Evolutionary conservation across 2,888 invertebrate genomes (phyloP).

Genomic region (Theretra japonica): DNA sequence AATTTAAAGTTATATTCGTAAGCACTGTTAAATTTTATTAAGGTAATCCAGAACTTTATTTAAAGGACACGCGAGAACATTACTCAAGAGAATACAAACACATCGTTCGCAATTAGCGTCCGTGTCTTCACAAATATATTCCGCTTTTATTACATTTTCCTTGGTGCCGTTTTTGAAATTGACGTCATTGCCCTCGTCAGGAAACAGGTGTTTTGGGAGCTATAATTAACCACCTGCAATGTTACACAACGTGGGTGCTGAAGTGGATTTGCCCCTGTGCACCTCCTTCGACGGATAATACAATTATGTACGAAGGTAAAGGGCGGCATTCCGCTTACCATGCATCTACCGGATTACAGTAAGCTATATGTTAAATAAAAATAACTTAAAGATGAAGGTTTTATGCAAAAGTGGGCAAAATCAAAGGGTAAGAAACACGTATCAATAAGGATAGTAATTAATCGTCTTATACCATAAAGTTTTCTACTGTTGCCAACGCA

Average conservation of each 20-base stretch:
- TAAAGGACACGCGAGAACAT: background rate
- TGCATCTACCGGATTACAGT: slow-evolving; percentile 43
- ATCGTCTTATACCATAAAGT: too few species aligned
- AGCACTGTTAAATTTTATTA: too few species aligned
- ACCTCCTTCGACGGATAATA: slow-evolving; percentile 42
- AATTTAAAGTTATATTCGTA: too few species aligned
- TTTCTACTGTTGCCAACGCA: too few species aligned
- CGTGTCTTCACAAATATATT: slow-evolving; percentile 1
- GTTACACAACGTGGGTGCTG: background rate
- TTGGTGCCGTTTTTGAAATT: slow-evolving; percentile 16
- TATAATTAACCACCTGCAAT: slow-evolving; percentile 10
- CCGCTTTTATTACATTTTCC: slow-evolving; percentile 29
- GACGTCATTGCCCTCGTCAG: background rate
- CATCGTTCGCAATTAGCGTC: background rate
- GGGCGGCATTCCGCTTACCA: slow-evolving; percentile 34
- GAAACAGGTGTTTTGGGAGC: slow-evolving; percentile 13
- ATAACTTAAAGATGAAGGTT: background rate
- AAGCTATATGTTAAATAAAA: slow-evolving; percentile 18
- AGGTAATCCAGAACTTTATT: too few species aligned
- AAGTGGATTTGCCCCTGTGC: slow-evolving; percentile 17
- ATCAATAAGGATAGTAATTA: too few species aligned
- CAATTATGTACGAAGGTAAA: slow-evolving; percentile 53
- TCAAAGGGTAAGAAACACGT: too few species aligned
- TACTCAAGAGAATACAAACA: background rate
- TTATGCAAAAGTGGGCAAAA: too few species aligned